Percentiles rank a stretch among this genome's conserved stretches.
Conservation (phyloP, 2,888 invertebrate genomes). For the Xanthia togata region DNA sequence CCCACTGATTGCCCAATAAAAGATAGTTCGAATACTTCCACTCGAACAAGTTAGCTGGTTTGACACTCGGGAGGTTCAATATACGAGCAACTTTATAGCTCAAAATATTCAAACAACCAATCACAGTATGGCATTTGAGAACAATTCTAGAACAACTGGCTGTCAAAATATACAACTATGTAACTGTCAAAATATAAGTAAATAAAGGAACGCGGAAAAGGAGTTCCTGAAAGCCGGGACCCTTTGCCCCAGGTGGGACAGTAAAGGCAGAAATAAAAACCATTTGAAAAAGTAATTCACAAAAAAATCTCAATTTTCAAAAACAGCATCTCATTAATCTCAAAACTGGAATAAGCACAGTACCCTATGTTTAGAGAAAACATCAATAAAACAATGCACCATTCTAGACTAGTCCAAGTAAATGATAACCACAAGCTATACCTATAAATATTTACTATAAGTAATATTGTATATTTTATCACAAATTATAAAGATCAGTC, state of each 20-base stretch:
- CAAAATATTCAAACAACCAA: not conserved
- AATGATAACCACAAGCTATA: not conserved
- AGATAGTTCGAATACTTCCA: conserved; percentile 72
- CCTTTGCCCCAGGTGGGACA: not conserved
- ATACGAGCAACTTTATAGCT: conserved; percentile 49
- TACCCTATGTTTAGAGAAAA: not conserved
- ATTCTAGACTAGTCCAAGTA: not conserved
- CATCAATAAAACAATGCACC: not conserved
- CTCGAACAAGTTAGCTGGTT: conserved; percentile 59
- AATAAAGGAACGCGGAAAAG: not conserved
- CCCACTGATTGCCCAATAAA: conserved; percentile 68
- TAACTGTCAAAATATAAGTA: not conserved
- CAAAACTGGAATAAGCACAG: not conserved
- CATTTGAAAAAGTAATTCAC: not conserved
- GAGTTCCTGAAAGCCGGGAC: not conserved
- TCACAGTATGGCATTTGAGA: not conserved
- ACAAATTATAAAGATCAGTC: conserved; percentile 29
- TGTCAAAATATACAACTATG: not conserved
- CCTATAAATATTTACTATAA: conserved; percentile 12
- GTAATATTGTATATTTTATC: conserved; percentile 21
- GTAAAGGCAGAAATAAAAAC: not conserved
- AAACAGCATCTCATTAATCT: not conserved
- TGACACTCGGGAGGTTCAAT: conserved; percentile 36
- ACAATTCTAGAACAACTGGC: not conserved
- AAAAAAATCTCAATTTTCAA: not conserved